Evolutionary conservation across 2,113 vertebrate species (phyloP).

Genomic region (Scopus umbretta): DNA sequence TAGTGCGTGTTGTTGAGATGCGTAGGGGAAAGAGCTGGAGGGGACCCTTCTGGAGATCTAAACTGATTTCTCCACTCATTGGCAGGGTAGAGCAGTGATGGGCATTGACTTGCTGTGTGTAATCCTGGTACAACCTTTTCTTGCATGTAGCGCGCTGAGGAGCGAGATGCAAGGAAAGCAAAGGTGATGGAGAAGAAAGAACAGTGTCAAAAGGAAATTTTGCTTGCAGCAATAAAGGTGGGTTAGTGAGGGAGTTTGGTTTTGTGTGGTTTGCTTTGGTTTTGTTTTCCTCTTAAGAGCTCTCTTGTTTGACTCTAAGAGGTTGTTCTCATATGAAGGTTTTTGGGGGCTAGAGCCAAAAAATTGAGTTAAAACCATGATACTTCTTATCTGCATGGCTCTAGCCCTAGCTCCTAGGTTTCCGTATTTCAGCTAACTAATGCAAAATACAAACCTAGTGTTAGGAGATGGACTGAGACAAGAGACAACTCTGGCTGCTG

Average conservation of each 20-base stretch:
- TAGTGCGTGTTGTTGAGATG: not conserved
- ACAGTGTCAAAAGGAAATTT: conserved; percentile 65
- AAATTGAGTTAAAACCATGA: not conserved
- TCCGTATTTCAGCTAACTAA: not conserved
- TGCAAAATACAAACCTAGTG: not conserved
- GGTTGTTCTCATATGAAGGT: not conserved
- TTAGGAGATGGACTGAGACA: not conserved
- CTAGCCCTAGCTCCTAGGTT: not conserved
- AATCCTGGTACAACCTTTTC: not conserved
- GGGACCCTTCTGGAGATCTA: not conserved
- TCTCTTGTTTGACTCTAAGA: not conserved
- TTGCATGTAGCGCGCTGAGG: conserved; percentile 74
- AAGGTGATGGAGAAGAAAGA: conserved; percentile 80
- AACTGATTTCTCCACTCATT: fast-evolving
- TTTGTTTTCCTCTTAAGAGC: not conserved
- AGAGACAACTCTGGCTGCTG: not conserved
- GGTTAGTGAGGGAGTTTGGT: not conserved
- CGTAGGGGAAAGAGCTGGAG: not conserved
- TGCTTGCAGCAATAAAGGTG: conserved; percentile 86
- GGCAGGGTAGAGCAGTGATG: not conserved
- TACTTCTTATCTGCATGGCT: not conserved
- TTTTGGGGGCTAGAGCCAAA: not conserved
- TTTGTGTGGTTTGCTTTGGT: not conserved
- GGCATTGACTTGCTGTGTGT: not conserved
- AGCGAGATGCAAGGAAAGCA: conserved; percentile 86